These are phyloP conservation scores for Cyrtorhinus lividipennis DNA, from an alignment of 1,140 invertebrate species.

Conservation along the genomic window DNA sequence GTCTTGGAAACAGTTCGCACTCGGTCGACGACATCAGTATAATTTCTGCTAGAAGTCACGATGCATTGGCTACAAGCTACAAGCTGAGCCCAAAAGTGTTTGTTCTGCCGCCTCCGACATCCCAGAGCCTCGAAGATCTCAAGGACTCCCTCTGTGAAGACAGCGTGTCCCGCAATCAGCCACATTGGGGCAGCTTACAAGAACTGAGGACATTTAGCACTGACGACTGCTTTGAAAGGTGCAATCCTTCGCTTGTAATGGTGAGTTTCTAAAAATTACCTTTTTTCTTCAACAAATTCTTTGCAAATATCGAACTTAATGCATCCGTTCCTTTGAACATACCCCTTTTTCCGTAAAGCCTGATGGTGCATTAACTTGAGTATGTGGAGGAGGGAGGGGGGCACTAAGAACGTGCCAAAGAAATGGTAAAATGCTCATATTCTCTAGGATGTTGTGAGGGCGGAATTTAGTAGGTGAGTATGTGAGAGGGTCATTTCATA, in stretches of 20 bases:
- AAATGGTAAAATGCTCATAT: too few relatives aligned
- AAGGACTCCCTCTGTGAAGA: conserved; percentile 30
- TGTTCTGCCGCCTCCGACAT: conserved; percentile 24
- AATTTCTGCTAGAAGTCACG: conserved; percentile 25
- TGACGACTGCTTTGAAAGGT: conserved; percentile 3
- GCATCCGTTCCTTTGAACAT: too few relatives aligned
- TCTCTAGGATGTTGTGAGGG: too few relatives aligned
- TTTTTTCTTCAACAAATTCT: conserved; percentile 7
- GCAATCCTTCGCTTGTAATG: background rate
- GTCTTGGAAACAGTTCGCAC: conserved; percentile 13
- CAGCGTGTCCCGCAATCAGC: conserved; percentile 17
- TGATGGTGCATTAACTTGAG: too few relatives aligned
- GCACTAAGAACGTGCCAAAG: too few relatives aligned
- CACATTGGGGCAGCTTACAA: conserved; percentile 41
- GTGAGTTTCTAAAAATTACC: background rate
- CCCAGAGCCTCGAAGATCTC: conserved; percentile 42
- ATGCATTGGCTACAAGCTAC: conserved; percentile 25
- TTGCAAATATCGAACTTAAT: too few relatives aligned
- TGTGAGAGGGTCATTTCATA: too few relatives aligned
- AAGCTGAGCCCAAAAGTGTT: conserved; percentile 46
- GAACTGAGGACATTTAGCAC: conserved; percentile 35
- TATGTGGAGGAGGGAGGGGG: too few relatives aligned
- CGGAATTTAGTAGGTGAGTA: too few relatives aligned
- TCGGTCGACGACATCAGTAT: conserved; percentile 27
- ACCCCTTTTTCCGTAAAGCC: too few relatives aligned